These are phyloP conservation scores for Parasteatoda lunata DNA, from an alignment of 2,888 invertebrate species.

Conservation along the genomic window DNA sequence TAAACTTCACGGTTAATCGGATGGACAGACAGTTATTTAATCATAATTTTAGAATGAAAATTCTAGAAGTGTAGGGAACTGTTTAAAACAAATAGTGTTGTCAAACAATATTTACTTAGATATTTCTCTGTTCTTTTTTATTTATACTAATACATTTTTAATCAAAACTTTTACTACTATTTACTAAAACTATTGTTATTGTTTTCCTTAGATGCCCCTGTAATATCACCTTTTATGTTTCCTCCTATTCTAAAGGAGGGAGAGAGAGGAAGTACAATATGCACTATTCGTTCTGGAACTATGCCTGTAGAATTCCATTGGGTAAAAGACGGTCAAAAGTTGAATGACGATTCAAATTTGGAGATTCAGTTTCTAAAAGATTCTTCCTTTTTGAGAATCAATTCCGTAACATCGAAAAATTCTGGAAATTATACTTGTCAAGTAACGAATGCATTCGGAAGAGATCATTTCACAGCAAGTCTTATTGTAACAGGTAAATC, in stretches of 20 bases:
- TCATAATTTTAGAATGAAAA: too few species aligned
- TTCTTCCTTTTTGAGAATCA: conserved; percentile 58
- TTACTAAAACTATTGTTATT: not conserved
- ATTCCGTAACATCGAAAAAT: conserved; percentile 39
- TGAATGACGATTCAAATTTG: conserved; percentile 19
- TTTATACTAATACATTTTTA: not conserved
- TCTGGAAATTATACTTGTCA: conserved; percentile 68
- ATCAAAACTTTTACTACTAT: not conserved
- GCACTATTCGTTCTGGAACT: conserved; percentile 69
- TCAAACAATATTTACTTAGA: not conserved
- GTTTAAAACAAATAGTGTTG: not conserved
- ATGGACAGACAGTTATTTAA: too few species aligned
- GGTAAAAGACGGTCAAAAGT: conserved; percentile 47
- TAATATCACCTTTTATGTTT: conserved; percentile 38
- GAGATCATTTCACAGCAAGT: conserved; percentile 52
- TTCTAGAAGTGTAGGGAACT: not conserved
- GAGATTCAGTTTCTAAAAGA: conserved; percentile 31
- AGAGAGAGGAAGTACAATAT: conserved; percentile 66
- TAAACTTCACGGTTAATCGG: too few species aligned
- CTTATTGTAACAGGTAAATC: conserved; percentile 56
- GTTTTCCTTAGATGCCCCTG: conserved; percentile 34
- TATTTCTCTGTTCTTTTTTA: not conserved
- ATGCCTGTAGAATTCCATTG: conserved; percentile 69
- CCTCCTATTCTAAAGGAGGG: conserved; percentile 55
- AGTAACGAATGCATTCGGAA: conserved; percentile 56